Base-by-base conservation (phyloP, 2,113 vertebrate species). In the Catagonus wagneri region DNA sequence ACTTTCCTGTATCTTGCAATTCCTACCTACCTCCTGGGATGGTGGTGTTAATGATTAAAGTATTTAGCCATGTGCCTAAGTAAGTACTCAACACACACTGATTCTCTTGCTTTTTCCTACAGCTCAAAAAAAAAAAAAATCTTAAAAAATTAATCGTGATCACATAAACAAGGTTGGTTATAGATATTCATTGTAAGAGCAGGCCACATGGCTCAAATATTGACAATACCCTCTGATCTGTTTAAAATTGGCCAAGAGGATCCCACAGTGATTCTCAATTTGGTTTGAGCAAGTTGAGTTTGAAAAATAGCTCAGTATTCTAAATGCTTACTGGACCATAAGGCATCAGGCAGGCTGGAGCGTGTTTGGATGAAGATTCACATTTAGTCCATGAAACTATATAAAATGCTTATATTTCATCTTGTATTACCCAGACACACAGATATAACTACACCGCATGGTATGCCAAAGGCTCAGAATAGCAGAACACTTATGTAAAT, bases 401-500 rank as follows among this genome's bases (percentile, higher is more conserved):
- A 85, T 60, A 61, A 96, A 95, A 80, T 60, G 65, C n/a, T 95
- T 89, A 39, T 78, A 79, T 93, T 86, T 81, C 92, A 83, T 44
- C 44, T 52, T 58, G 7, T 83, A 50, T 93, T 78, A 91, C 23
- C 60, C 27, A 83, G 83, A 61, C 83, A 74, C 71, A 63, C 16
- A 23, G 60, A 78, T 81, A 63, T 95, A 96, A 98, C 96, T 88
- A 95, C 7, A 96, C 66, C 39, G 17, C 34, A 83, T 19, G 50
- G 54, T 22, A 72, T 84, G 76, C 81, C 94, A 72, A 92, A 93
- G 76, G 74, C 90, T 96, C 84, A 94, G 92, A 98, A 95, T 96
- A 96, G 93, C 23, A 61, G 76, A 81, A 96, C 52, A 84, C 71
- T 74, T 75, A 96, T n/a, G 65, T 95, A 97, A 96, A 96, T 95